A percentile compares a stretch with the other conserved stretches of the same genome.
phyloP scores from a whole-genome alignment of 2,797 vertebrate genomes.

The Australoheros facetus region DNA sequence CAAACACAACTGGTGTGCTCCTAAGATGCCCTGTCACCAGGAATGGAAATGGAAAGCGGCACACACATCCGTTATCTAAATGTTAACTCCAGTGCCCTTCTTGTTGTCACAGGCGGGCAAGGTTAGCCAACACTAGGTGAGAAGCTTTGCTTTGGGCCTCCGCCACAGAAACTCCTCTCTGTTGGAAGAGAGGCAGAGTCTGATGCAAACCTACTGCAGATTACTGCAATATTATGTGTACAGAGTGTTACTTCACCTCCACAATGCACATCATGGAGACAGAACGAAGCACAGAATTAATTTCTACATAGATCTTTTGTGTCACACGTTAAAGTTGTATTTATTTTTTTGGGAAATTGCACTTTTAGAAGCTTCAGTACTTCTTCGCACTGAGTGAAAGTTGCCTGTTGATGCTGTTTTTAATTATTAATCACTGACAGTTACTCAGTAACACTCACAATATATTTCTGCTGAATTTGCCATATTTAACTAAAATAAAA shows the following conservation, averaged over 20 bases:
- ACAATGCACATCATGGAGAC: background rate
- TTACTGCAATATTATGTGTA: background rate
- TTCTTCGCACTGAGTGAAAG: background rate
- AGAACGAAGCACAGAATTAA: background rate
- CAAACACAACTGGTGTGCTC: conserved; percentile 49
- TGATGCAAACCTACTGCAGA: background rate
- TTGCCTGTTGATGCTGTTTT: background rate
- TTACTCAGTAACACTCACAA: background rate
- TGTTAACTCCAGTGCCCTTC: conserved; percentile 82
- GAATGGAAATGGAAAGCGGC: conserved; percentile 80
- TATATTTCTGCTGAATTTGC: background rate
- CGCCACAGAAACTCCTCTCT: conserved; percentile 41
- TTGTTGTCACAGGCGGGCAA: conserved; percentile 78
- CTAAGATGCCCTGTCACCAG: conserved; percentile 76
- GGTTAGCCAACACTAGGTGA: conserved; percentile 72
- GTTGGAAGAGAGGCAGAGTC: background rate
- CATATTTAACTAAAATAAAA: background rate
- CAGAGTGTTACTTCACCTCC: background rate
- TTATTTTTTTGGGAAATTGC: background rate
- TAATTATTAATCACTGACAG: fast-evolving
- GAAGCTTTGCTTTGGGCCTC: conserved; percentile 68
- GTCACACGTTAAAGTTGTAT: background rate
- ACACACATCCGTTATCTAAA: conserved; percentile 85
- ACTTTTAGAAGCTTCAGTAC: background rate
- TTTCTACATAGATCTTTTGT: background rate